A percentile compares a stretch with the other conserved stretches of the same genome.
phyloP scores from a whole-genome alignment of 2,797 vertebrate genomes.

The Echeneis naucrates region DNA sequence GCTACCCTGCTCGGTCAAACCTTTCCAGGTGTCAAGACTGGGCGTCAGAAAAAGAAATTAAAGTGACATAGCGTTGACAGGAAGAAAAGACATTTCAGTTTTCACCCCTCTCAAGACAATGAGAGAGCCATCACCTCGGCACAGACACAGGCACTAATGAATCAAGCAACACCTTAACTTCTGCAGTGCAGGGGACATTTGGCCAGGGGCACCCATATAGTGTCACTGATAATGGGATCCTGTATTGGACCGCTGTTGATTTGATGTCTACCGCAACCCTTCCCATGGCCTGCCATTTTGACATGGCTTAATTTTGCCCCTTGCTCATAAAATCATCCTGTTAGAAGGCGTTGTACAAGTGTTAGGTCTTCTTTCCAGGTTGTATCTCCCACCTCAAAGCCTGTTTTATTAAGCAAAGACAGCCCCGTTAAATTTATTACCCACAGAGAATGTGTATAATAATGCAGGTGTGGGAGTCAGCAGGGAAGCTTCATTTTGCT shows the following conservation, averaged over 20 bases:
- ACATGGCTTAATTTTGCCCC: constrained; percentile 93
- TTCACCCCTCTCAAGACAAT: constrained; percentile 89
- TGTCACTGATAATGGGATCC: constrained; percentile 94
- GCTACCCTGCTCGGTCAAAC: constrained; percentile 80
- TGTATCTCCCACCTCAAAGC: constrained; percentile 65
- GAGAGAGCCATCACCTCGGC: constrained; percentile 89
- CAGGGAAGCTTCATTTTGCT: neutral
- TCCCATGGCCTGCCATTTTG: constrained; percentile 89
- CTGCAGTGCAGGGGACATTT: constrained; percentile 88
- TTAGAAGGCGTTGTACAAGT: constrained; percentile 87
- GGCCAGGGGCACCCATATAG: constrained; percentile 85
- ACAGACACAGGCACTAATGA: constrained; percentile 94
- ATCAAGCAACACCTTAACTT: constrained; percentile 97
- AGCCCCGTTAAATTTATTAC: constrained; percentile 84
- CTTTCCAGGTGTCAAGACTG: constrained; percentile 88
- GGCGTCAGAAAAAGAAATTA: constrained; percentile 89
- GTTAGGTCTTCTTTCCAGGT: constrained; percentile 81
- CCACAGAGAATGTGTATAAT: constrained; percentile 34
- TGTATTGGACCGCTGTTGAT: constrained; percentile 85
- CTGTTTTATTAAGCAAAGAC: constrained; percentile 82
- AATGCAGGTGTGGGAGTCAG: constrained; percentile 21
- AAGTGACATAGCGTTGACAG: constrained; percentile 94
- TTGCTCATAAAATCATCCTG: constrained; percentile 89
- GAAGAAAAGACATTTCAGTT: constrained; percentile 88
- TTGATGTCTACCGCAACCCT: constrained; percentile 90